phyloP scores from a whole-genome alignment of 2,888 invertebrate genomes.

The Patella caerulea region DNA sequence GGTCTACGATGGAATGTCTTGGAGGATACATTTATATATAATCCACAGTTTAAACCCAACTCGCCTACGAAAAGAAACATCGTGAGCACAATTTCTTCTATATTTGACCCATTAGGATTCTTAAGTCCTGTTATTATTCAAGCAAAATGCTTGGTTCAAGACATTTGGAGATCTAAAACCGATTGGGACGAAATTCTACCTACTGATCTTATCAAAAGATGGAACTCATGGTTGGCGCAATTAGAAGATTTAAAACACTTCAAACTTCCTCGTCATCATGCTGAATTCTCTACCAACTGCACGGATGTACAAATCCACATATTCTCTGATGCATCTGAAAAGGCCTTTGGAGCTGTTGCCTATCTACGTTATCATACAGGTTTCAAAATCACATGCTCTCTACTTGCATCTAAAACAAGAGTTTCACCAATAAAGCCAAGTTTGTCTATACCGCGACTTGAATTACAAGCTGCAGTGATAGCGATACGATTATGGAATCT shows the following conservation, averaged over 20 bases:
- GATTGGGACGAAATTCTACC: background rate
- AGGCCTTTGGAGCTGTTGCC: slow-evolving; percentile 1
- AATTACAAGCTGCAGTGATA: slow-evolving; percentile 12
- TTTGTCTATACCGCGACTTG: slow-evolving; percentile 11
- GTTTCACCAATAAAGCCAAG: slow-evolving; percentile 13
- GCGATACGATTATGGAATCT: slow-evolving; percentile 8
- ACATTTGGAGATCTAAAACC: no score
- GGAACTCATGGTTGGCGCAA: background rate
- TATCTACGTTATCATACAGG: background rate
- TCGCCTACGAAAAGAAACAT: slow-evolving; percentile 4
- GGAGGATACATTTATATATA: slow-evolving; percentile 3
- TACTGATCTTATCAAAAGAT: background rate
- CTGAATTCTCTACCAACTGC: background rate
- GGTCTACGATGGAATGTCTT: slow-evolving; percentile 13
- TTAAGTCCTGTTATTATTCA: background rate
- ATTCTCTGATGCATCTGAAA: slow-evolving; percentile 12
- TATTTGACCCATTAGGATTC: background rate
- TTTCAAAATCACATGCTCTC: background rate
- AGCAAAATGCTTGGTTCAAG: background rate
- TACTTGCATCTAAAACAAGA: slow-evolving; percentile 7
- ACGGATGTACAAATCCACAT: slow-evolving; percentile 1
- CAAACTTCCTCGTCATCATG: background rate
- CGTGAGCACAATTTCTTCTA: background rate
- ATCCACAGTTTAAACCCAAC: background rate
- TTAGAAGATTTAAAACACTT: background rate